A percentile compares a stretch with the other conserved stretches of the same genome.
Conservation (phyloP, 2,113 vertebrate genomes). For the Tilapia sparmanii region DNA sequence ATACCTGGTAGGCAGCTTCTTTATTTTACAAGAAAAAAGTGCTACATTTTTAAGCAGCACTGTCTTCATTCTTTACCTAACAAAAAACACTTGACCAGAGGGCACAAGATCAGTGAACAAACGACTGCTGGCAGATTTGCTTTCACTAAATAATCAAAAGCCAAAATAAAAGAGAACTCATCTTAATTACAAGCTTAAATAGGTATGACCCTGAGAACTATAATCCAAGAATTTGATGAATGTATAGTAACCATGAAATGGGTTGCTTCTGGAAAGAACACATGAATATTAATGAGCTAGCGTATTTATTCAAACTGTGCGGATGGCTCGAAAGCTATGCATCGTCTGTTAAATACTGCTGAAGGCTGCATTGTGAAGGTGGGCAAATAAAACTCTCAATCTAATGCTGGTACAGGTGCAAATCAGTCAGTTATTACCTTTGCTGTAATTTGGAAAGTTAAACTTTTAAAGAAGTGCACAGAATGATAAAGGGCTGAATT, state of each 20-base stretch:
- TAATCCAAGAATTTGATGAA: slow-evolving; percentile 34
- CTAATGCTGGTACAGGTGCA: background rate
- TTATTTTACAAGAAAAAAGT: background rate
- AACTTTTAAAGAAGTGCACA: background rate
- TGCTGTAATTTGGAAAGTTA: background rate
- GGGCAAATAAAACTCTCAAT: background rate
- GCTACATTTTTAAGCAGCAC: background rate
- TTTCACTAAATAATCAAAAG: background rate
- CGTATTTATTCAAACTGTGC: slow-evolving; percentile 15
- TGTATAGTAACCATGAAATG: slow-evolving; percentile 24
- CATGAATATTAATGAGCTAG: slow-evolving; percentile 36
- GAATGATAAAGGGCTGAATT: background rate
- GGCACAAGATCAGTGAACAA: background rate
- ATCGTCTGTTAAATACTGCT: background rate
- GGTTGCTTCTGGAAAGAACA: background rate
- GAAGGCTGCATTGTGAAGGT: background rate
- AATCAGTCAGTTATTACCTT: background rate
- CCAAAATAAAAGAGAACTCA: background rate
- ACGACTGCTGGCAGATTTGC: background rate
- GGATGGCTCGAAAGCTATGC: background rate
- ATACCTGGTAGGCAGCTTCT: background rate
- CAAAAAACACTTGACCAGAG: background rate
- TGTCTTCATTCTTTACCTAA: background rate
- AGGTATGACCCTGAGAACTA: background rate
- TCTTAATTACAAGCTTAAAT: background rate